These are phyloP conservation scores for Mythimna impura DNA, from an alignment of 2,888 invertebrate genomes.

Conservation along the genomic window DNA sequence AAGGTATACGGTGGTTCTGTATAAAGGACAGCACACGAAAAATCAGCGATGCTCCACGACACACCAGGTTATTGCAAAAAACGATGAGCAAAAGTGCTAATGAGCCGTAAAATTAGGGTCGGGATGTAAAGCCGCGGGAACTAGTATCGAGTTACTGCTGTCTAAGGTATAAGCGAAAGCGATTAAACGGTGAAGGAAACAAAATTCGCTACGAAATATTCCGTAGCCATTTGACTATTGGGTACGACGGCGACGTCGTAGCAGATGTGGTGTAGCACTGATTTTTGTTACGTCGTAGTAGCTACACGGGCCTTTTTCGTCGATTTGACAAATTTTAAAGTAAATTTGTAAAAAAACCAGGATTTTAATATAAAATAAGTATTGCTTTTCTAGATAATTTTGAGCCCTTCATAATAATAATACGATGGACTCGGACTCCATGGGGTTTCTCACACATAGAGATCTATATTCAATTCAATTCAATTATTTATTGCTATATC, in stretches of 20 bases:
- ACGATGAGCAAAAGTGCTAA: conserved; percentile 82
- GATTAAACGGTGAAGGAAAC: conserved; percentile 9
- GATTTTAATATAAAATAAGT: too few relatives aligned
- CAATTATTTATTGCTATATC: too few relatives aligned
- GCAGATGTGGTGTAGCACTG: conserved; percentile 11
- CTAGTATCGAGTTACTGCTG: conserved; percentile 79
- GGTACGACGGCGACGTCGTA: conserved; percentile 23
- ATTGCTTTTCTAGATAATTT: too few relatives aligned
- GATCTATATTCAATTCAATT: too few relatives aligned
- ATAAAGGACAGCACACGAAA: conserved; percentile 72
- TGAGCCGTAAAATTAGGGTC: conserved; percentile 89
- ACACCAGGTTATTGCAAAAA: conserved; percentile 83
- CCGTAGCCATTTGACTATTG: conserved; percentile 1
- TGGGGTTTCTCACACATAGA: too few relatives aligned
- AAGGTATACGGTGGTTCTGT: conserved; percentile 74
- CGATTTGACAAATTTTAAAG: too few relatives aligned
- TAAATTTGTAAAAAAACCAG: too few relatives aligned
- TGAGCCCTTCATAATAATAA: too few relatives aligned
- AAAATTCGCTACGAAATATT: background rate
- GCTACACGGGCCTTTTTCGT: background rate
- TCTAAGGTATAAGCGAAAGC: conserved; percentile 55
- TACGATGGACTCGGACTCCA: too few relatives aligned
- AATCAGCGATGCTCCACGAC: conserved; percentile 71
- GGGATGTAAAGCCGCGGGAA: conserved; percentile 74
- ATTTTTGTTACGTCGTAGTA: conserved; percentile 20